Conservation (phyloP, 2,888 invertebrate species). For the Leptopilina drosophilae region DNA sequence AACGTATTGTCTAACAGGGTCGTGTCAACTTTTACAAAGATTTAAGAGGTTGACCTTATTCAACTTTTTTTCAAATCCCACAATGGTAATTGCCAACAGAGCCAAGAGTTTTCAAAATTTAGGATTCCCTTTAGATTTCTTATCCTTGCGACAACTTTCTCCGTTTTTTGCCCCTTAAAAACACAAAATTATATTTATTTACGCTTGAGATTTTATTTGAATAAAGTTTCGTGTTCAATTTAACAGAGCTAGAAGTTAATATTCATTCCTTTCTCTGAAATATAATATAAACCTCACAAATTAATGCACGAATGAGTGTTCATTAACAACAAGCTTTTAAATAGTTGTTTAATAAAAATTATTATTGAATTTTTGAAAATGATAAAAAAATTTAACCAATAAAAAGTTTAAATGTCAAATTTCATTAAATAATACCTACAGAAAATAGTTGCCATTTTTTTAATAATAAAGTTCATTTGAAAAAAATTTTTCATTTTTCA, state of each 20-base stretch:
- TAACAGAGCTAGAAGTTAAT: background rate
- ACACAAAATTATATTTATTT: background rate
- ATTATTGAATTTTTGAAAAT: no score
- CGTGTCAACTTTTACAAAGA: background rate
- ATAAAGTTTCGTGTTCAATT: background rate
- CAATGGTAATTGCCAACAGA: background rate
- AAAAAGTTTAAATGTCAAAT: no score
- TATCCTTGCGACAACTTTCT: background rate
- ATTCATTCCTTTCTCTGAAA: background rate
- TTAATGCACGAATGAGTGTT: background rate
- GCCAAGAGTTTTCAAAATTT: constrained; percentile 7
- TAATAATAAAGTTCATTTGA: no score
- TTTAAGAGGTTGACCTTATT: constrained; percentile 7
- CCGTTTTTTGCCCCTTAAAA: background rate
- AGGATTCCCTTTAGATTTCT: background rate
- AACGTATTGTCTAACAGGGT: background rate
- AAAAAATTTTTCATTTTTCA: no score
- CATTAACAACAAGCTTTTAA: no score
- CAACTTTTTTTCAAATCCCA: constrained; percentile 28
- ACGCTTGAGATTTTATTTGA: background rate
- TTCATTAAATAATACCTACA: no score
- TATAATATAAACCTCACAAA: background rate
- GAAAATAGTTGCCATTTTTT: no score
- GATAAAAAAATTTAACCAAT: no score
- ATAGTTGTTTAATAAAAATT: no score